Evolutionary conservation across 2,888 invertebrate species (phyloP).

Genomic region (Trichopria drosophilae): DNA sequence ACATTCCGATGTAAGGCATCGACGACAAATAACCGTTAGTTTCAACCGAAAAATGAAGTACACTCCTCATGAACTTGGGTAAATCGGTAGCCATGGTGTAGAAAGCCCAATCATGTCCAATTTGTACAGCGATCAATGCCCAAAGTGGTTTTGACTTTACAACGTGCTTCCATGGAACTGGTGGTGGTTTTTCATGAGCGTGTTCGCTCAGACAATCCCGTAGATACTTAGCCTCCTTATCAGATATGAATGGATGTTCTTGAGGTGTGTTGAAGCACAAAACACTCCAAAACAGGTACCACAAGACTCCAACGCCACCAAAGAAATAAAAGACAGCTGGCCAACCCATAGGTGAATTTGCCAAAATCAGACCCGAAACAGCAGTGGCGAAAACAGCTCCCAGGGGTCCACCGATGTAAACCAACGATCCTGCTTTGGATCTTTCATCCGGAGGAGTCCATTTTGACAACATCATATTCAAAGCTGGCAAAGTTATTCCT

Average conservation of each 20-base stretch:
- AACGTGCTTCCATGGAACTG: slow-evolving; percentile 52
- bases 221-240: slow-evolving; percentile 49
- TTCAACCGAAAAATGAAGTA: slow-evolving; percentile 56
- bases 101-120: slow-evolving; percentile 57
- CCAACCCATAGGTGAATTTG: slow-evolving; percentile 68
- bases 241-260: slow-evolving; percentile 56
- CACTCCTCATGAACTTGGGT: slow-evolving; percentile 58
- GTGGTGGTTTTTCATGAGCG: slow-evolving; percentile 46
- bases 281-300: slow-evolving; percentile 70
- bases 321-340: slow-evolving; percentile 80
- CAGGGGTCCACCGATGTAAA: slow-evolving; percentile 78
- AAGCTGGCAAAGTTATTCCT: slow-evolving; percentile 82
- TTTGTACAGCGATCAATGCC: slow-evolving; percentile 71
- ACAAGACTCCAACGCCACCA: slow-evolving; percentile 71
- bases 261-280: slow-evolving; percentile 54
- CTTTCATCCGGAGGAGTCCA: slow-evolving; percentile 75
- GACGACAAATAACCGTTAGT: slow-evolving; percentile 58
- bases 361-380: slow-evolving; percentile 71
- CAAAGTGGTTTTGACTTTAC: slow-evolving; percentile 68
- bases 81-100: slow-evolving; percentile 55
- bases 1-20: slow-evolving; percentile 59
- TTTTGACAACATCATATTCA: slow-evolving; percentile 77
- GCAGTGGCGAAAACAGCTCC: slow-evolving; percentile 69
- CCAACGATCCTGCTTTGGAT: slow-evolving; percentile 76
- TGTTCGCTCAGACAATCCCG: slow-evolving; percentile 50